Base-by-base conservation (phyloP, 1,140 invertebrate species). In the Aphaenogaster floridana region DNA sequence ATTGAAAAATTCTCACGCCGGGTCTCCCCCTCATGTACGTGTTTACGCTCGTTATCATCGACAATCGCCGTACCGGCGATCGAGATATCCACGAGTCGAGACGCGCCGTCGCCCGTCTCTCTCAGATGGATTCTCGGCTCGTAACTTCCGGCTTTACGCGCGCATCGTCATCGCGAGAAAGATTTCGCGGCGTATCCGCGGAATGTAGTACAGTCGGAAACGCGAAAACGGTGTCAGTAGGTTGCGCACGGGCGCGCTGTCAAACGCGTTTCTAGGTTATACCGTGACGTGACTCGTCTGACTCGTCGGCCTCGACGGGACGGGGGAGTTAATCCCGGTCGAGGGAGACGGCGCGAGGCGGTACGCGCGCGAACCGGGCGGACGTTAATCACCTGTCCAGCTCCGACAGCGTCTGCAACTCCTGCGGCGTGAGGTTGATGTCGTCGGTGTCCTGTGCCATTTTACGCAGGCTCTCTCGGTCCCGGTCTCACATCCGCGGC, bases 341-440 rank as follows among this genome's bases (percentile, higher is more conserved):
- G 6, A 2, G 61, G 36, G 8, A 3, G 8, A 8, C 7, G 11
- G n/a, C 7, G 11, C 17, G 17, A 21, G 36, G 28, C 28, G 28
- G 21, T 21, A n/a, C 54, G 36, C 36, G n/a, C 17, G 9, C 3
- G 15, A 0, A 13, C 48, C 64, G 64, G n/a, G 64, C 17, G 9
- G 17, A 66, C 28, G 85, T 28, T 2, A 48, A 89, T 94, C 96
- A 98, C 98, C 98, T 98, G 96, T 98, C 97, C 94, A 98, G 96
- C 93, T 98, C 97, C n/a, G 97, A 98, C 86, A 98, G 96, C 91
- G 97, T 97, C 95, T 98, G 97, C 86, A 98, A 95, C 95, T 98
- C 98, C 93, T 97, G 97, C 69, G 97, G 96, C 92, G 97, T 97
- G 86, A 96, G 92, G 92, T 96, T 96, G 81, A 96, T 96, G 85